A percentile compares a stretch with the other conserved stretches of the same genome.
phyloP scores from a whole-genome alignment of 2,797 vertebrate genomes.

The Anabacerthia variegaticeps region DNA sequence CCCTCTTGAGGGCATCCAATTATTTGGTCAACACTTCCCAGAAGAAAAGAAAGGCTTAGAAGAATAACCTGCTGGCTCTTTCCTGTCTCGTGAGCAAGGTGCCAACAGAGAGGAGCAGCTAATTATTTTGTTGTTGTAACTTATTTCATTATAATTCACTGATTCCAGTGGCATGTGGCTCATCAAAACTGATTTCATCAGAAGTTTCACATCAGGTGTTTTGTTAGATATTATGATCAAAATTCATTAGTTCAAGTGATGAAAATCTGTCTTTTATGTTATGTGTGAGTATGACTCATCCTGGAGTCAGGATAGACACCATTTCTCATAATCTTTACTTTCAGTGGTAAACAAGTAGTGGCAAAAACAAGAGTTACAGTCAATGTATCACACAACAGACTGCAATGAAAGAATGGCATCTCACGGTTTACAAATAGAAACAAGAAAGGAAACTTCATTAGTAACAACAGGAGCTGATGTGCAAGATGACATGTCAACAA shows the following conservation, averaged over 20 bases:
- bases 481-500: neutral
- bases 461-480: neutral
- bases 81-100: neutral
- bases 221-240: neutral
- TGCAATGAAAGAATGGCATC: neutral
- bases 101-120: neutral
- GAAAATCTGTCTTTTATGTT: neutral
- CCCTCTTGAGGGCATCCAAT: neutral
- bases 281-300: neutral
- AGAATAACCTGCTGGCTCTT: neutral
- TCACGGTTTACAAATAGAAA: neutral
- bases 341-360: constrained; percentile 5
- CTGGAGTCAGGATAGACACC: neutral
- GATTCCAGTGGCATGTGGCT: neutral
- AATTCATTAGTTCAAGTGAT: constrained; percentile 5
- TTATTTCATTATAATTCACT: neutral
- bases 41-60: neutral
- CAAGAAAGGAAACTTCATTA: constrained; percentile 2
- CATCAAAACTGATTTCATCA: neutral
- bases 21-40: neutral
- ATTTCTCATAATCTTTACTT: neutral
- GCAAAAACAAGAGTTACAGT: neutral
- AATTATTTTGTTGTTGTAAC: neutral
- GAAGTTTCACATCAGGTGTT: constrained; percentile 5
- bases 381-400: neutral